Conservation (phyloP, 2,888 invertebrate species). For the Lacanobia oleracea region DNA sequence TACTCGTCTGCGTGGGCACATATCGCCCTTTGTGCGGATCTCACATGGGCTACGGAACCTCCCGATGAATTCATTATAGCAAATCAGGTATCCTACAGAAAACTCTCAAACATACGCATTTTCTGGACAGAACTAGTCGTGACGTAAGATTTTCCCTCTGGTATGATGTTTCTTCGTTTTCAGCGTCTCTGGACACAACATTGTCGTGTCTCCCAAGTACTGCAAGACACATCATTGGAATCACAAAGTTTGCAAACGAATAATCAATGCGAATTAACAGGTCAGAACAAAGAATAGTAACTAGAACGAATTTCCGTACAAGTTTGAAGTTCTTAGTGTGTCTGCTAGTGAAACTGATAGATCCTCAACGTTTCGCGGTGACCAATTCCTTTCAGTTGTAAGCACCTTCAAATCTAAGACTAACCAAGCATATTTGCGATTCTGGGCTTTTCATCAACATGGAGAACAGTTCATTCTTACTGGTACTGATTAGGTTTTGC, state of each 20-base stretch:
- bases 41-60: slow-evolving; percentile 88
- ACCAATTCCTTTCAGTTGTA: background rate
- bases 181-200: slow-evolving; percentile 88
- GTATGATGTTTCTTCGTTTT: slow-evolving; percentile 61
- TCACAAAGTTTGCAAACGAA: slow-evolving; percentile 77
- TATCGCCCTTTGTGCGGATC: slow-evolving; percentile 89
- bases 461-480: background rate
- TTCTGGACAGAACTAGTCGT: slow-evolving; percentile 1
- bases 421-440: background rate
- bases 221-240: slow-evolving; percentile 82
- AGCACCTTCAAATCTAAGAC: background rate
- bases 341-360: background rate
- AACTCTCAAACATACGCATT: background rate
- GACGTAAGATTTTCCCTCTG: slow-evolving; percentile 8
- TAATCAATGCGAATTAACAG: slow-evolving; percentile 81
- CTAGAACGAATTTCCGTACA: background rate
- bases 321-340: background rate
- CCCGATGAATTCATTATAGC: slow-evolving; percentile 88
- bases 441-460: background rate
- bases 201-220: slow-evolving; percentile 85
- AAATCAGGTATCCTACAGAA: slow-evolving; percentile 81
- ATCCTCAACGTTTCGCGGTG: background rate
- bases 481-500: background rate
- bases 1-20: slow-evolving; percentile 88
- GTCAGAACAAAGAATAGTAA: slow-evolving; percentile 64